These are phyloP conservation scores for Axea sp. DNA, from an alignment of 2,888 invertebrate species.

Conservation along the genomic window DNA sequence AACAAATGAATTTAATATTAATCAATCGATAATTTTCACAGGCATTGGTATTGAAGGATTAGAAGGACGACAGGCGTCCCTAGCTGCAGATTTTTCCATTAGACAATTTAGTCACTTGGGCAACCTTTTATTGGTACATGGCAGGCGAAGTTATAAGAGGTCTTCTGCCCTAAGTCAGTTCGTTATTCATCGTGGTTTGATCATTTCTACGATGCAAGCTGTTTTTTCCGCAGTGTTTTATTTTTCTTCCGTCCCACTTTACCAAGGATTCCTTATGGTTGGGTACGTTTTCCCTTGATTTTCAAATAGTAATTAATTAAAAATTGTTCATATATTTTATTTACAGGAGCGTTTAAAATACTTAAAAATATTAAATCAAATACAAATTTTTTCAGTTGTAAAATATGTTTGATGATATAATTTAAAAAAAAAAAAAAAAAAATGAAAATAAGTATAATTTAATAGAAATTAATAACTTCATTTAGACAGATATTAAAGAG, in stretches of 20 bases:
- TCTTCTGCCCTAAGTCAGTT: conserved; percentile 99
- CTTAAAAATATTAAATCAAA: too few species aligned
- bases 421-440: too few species aligned
- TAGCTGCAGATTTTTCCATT: conserved; percentile 98
- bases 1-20: background rate
- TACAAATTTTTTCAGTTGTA: too few species aligned
- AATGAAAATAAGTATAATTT: too few species aligned
- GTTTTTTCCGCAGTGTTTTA: conserved; percentile 99
- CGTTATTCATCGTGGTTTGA: conserved; percentile 98
- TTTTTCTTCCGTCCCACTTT: conserved; percentile 97
- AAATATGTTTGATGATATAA: too few species aligned
- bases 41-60: conserved; percentile 94
- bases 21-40: conserved; percentile 65
- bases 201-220: conserved; percentile 99
- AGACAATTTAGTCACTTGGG: conserved; percentile 93
- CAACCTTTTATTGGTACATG: conserved; percentile 93
- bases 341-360: too few species aligned
- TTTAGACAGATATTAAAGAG: too few species aligned
- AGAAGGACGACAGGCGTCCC: conserved; percentile 93
- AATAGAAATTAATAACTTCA: too few species aligned
- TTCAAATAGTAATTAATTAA: too few species aligned
- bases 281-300: conserved; percentile 85
- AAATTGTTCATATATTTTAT: too few species aligned
- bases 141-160: conserved; percentile 94
- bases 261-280: conserved; percentile 99